These are phyloP conservation scores for Solea senegalensis DNA, from an alignment of 2,113 vertebrate species.

Conservation along the genomic window DNA sequence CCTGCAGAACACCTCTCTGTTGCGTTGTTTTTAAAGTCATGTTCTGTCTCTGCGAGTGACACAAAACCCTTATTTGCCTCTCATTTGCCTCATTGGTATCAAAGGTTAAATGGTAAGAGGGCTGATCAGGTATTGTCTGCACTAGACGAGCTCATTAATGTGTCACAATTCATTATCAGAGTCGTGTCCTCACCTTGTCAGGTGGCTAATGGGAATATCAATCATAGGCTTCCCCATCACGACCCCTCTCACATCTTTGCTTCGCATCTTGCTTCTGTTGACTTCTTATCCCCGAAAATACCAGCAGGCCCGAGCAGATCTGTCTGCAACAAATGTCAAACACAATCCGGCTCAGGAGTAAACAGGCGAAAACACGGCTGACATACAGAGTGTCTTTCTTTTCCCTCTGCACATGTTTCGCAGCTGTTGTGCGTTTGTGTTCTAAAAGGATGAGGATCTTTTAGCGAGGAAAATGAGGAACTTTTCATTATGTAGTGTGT, in stretches of 20 bases:
- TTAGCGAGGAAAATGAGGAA: constrained; percentile 12
- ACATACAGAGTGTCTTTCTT: constrained; percentile 27
- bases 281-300: constrained; percentile 68
- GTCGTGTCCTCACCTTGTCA: constrained; percentile 77
- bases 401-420: constrained; percentile 9
- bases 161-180: constrained; percentile 84
- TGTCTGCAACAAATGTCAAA: constrained; percentile 72
- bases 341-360: constrained; percentile 53
- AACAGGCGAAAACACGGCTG: constrained; percentile 59
- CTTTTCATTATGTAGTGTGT: too few relatives aligned
- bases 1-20: background rate
- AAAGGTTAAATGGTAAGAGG: constrained; percentile 76
- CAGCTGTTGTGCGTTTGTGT: background rate
- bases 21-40: constrained; percentile 33
- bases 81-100: constrained; percentile 56
- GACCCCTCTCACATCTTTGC: constrained; percentile 55
- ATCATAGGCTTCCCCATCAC: constrained; percentile 74
- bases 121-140: constrained; percentile 78
- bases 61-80: constrained; percentile 53
- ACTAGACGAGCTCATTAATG: constrained; percentile 83
- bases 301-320: constrained; percentile 60
- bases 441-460: background rate
- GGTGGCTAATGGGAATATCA: constrained; percentile 84
- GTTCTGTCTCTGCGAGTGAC: constrained; percentile 45
- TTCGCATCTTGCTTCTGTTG: constrained; percentile 57